phyloP scores from a whole-genome alignment of 2,888 invertebrate species.

The Cordilura impudica region DNA sequence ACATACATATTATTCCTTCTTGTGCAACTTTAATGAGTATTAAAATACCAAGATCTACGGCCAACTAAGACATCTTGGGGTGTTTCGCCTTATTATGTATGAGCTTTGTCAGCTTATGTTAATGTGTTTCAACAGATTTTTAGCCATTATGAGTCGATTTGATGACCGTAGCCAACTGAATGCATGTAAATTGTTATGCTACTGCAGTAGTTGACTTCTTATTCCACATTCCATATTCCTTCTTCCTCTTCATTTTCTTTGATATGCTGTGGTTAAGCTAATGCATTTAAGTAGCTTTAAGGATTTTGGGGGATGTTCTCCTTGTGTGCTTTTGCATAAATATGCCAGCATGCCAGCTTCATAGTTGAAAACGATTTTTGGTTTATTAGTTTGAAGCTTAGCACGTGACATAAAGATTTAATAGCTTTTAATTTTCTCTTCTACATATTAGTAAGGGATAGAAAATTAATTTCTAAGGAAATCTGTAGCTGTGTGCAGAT shows the following conservation, averaged over 20 bases:
- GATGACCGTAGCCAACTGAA: slow-evolving; percentile 28
- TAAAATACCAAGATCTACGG: slow-evolving; percentile 1
- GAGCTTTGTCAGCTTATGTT: slow-evolving; percentile 69
- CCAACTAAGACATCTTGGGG: slow-evolving; percentile 31
- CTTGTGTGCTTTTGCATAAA: not conserved
- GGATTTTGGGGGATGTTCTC: slow-evolving; percentile 6
- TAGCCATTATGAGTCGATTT: slow-evolving; percentile 49
- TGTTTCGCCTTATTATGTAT: slow-evolving; percentile 66
- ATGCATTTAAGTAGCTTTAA: slow-evolving; percentile 36
- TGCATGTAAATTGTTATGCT: slow-evolving; percentile 8
- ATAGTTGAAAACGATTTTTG: slow-evolving; percentile 1
- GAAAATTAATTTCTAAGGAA: slow-evolving; percentile 14
- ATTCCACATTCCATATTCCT: slow-evolving; percentile 2
- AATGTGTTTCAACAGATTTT: slow-evolving; percentile 61
- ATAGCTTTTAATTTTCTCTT: slow-evolving; percentile 75
- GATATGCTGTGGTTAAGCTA: not conserved
- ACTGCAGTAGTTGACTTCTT: not conserved
- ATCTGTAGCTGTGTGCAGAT: too few species aligned
- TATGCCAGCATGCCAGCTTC: not conserved
- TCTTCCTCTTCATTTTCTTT: not conserved
- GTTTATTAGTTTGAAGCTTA: slow-evolving; percentile 44
- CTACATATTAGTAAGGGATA: slow-evolving; percentile 62
- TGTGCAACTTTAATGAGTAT: slow-evolving; percentile 28
- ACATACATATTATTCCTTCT: slow-evolving; percentile 7
- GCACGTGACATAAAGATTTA: slow-evolving; percentile 74